Conservation (phyloP, 1,140 invertebrate genomes). For the Plectus sambesii region DNA sequence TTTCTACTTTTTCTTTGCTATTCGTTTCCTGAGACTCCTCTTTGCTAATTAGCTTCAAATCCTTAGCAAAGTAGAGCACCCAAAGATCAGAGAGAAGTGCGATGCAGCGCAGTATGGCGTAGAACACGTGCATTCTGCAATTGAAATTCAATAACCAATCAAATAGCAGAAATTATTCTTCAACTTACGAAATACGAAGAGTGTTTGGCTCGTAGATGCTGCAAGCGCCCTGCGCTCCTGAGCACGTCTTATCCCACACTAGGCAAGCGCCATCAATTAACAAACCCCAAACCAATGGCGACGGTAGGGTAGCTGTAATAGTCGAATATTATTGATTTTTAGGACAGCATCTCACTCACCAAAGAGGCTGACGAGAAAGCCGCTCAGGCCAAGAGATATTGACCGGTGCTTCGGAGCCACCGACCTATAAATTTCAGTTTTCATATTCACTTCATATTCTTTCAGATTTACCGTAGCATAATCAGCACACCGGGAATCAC, state of each 20-base stretch:
- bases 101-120: no score
- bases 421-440: background rate
- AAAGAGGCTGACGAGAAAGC: background rate
- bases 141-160: no score
- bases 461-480: background rate
- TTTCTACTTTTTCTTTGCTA: no score
- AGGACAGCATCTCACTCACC: background rate
- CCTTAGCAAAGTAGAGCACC: no score
- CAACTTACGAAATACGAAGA: background rate
- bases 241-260: conserved; percentile 25
- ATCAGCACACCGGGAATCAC: background rate
- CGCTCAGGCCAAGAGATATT: background rate
- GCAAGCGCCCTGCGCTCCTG: conserved; percentile 30
- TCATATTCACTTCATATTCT: background rate
- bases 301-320: conserved; percentile 30
- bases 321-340: background rate
- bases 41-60: no score
- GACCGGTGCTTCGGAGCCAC: background rate
- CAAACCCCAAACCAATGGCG: conserved; percentile 32
- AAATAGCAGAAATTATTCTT: no score
- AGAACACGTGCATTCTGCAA: no score
- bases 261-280: conserved; percentile 31
- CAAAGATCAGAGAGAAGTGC: no score
- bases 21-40: no score
- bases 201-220: conserved; percentile 24